These are phyloP conservation scores for Epizoanthus ramosus DNA, from an alignment of 92 coral and sea anemone species.

Conservation along the genomic window DNA sequence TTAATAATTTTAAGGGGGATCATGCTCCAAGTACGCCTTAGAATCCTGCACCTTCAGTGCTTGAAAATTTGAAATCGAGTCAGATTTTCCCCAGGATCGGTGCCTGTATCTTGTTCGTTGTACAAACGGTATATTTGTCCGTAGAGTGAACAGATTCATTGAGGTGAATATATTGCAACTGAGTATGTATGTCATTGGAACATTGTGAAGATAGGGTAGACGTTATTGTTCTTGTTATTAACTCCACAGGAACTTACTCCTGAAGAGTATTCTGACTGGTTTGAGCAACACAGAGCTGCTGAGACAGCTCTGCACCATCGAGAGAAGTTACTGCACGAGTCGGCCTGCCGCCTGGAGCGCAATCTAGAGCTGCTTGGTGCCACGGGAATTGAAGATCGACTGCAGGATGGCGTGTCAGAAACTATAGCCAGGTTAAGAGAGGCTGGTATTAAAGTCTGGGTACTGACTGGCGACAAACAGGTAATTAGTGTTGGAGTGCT, in stretches of 20 bases:
- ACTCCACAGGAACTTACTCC: conserved; percentile 76
- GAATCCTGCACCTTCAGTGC: no score
- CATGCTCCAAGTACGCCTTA: no score
- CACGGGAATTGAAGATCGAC: conserved; percentile 97
- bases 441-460: conserved; percentile 98
- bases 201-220: no score
- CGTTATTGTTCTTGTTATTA: background rate
- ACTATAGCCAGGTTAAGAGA: conserved; percentile 91
- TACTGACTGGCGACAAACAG: conserved; percentile 98
- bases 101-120: no score
- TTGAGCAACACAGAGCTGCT: conserved; percentile 81
- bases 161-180: no score
- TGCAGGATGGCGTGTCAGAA: conserved; percentile 99
- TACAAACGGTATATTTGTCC: no score
- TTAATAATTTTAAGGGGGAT: no score
- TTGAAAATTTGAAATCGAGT: no score
- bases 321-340: conserved; percentile 77
- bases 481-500: conserved; percentile 30
- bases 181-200: no score
- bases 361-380: conserved; percentile 96
- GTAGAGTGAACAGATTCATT: no score
- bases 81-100: no score
- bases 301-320: conserved; percentile 86
- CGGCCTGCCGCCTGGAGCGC: conserved; percentile 83
- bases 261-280: conserved; percentile 83